Base-by-base conservation (phyloP, 2,888 invertebrate species). In the Hyalella azteca region DNA sequence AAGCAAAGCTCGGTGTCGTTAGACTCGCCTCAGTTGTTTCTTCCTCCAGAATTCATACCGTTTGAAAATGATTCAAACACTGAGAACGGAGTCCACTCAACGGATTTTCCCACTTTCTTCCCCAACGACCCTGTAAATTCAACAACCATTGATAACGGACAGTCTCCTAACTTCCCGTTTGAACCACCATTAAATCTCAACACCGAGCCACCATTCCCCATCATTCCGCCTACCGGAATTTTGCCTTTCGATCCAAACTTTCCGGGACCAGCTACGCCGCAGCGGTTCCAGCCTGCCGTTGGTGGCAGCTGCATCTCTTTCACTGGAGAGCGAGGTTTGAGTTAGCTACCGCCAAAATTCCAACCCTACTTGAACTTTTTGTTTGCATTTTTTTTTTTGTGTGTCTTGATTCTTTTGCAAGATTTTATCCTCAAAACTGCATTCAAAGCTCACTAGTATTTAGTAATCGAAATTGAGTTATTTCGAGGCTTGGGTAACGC, bases 241-340 rank as follows among this genome's bases (percentile, higher is more conserved):
- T n/a, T 75, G 19, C 75, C 75, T 75, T 75, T 75, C 40, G 75
- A 75, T n/a, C 75, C 75, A 22, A 75, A 22, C 7, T 75, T 75
- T 45, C 75, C 75, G 2, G 75, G 75, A 5, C 75, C 75, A 29
- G 5, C 75, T 15, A 75, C 15, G 22, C 75, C 75, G n/a, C 26
- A 75, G 26, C 75, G 75, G 5, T 75, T 45, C 45, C 75, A 75
- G 45, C 75, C 75, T 4, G 7, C 22, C 26, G 45, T 75, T 19
- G 75, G 75, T 32, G 75, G 75, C 22, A 75, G 75, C 29, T 75
- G 75, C 75, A 75, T 75, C 15, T 41, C 75, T 3, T 75, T 75
- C 29, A 75, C 75, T 26, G 75, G 75, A 40, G 75, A 75, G 26
- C 40, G 75, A 75, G 75, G 75, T 75, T 9, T 36, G 45, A n/a